Evolutionary conservation across 2,888 invertebrate species (phyloP).

Genomic region (Ecdyonurus torrentis): DNA sequence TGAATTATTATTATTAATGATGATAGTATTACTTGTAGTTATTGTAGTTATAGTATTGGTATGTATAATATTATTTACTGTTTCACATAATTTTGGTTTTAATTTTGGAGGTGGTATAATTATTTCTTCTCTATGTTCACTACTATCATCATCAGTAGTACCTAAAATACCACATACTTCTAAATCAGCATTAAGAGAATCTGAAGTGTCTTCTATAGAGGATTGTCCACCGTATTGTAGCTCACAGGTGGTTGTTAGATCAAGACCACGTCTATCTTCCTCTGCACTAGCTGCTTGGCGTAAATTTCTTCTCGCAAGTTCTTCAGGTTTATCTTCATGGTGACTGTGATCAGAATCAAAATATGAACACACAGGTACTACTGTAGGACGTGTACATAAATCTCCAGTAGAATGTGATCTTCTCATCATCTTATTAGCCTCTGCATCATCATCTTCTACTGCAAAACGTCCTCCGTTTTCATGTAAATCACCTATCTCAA

Average conservation of each 20-base stretch:
- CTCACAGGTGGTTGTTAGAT: constrained; percentile 10
- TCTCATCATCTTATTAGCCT: constrained; percentile 16
- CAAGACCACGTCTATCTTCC: constrained; percentile 5
- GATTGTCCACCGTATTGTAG: constrained; percentile 26
- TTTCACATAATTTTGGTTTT: constrained; percentile 26
- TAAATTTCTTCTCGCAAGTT: constrained; percentile 23
- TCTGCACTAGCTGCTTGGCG: constrained; percentile 1
- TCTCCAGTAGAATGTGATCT: constrained; percentile 34
- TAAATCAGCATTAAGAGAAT: constrained; percentile 32
- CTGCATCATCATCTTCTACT: not conserved
- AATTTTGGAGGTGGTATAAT: no score
- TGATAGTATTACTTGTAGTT: constrained; percentile 23
- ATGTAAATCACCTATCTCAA: constrained; percentile 35
- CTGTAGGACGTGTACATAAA: constrained; percentile 25
- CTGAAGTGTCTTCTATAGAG: constrained; percentile 26
- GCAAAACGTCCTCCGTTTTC: constrained; percentile 24
- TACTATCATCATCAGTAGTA: constrained; percentile 15
- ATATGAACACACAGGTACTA: constrained; percentile 17
- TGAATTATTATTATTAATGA: no score
- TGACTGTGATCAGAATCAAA: constrained; percentile 34
- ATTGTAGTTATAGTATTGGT: no score
- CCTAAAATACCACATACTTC: constrained; percentile 31
- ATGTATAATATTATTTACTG: no score
- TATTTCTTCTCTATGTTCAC: not conserved
- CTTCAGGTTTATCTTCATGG: constrained; percentile 34